phyloP scores from a whole-genome alignment of 2,113 vertebrate genomes.

The Osmerus mordax region DNA sequence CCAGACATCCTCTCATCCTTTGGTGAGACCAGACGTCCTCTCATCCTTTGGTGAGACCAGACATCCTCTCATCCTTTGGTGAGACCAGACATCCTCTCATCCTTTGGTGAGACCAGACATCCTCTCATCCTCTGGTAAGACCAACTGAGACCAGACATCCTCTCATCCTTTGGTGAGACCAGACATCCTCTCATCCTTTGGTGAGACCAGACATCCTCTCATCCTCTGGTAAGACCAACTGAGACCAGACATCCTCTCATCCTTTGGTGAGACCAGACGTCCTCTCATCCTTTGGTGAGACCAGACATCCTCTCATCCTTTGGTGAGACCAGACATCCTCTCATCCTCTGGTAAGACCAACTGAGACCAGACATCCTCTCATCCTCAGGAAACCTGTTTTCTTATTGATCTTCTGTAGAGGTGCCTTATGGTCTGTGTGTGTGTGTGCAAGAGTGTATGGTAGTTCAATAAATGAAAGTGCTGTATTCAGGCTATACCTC shows the following conservation, averaged over 20 bases:
- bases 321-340: background rate
- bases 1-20: background rate
- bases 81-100: background rate
- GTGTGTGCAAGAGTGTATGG: slow-evolving; percentile 34
- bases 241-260: background rate
- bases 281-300: background rate
- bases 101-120: background rate
- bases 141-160: background rate
- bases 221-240: slow-evolving; percentile 13
- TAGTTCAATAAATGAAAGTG: slow-evolving; percentile 48
- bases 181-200: background rate
- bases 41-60: background rate
- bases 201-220: background rate
- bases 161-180: background rate
- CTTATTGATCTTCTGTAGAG: slow-evolving; percentile 6
- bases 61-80: background rate
- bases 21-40: background rate
- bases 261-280: background rate
- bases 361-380: background rate
- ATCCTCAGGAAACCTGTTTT: slow-evolving; percentile 17
- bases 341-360: background rate
- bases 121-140: slow-evolving; percentile 4
- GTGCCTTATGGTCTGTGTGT: slow-evolving; percentile 11
- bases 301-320: background rate
- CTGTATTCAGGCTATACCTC: slow-evolving; percentile 29